phyloP scores from a whole-genome alignment of 2,888 invertebrate species.

The Heteromyza rotundicornis region DNA sequence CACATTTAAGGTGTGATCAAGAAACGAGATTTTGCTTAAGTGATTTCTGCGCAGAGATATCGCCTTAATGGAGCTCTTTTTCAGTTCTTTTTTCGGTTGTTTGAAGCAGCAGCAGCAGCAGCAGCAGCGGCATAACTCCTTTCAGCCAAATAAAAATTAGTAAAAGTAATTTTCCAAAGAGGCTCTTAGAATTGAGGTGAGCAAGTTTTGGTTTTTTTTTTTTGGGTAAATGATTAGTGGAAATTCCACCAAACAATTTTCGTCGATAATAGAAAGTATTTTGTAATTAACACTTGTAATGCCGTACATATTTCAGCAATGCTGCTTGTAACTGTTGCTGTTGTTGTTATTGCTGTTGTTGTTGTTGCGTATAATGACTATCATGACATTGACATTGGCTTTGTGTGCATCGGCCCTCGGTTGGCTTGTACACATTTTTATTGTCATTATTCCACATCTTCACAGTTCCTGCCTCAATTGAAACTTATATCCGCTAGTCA shows the following conservation, averaged over 20 bases:
- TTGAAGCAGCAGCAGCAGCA: no score
- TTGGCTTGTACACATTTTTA: not conserved
- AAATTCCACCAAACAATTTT: no score
- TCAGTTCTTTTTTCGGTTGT: not conserved
- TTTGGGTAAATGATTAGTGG: no score
- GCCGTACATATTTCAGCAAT: no score
- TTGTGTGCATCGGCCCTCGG: conserved; percentile 7
- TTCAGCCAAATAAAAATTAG: conserved; percentile 1
- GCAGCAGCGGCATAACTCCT: no score
- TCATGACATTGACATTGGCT: conserved; percentile 5
- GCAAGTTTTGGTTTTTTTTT: no score
- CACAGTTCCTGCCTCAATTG: conserved; percentile 15
- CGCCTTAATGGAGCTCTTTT: no score
- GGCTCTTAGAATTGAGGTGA: not conserved
- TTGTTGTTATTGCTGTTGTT: not conserved
- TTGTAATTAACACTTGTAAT: no score
- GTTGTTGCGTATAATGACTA: not conserved
- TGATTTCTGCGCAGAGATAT: not conserved
- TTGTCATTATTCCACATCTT: not conserved
- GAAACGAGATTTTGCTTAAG: not conserved
- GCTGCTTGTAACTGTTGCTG: no score
- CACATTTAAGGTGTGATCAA: conserved; percentile 1
- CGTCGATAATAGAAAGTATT: no score
- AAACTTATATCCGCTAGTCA: conserved; percentile 14
- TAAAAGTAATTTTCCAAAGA: not conserved